Evolutionary conservation across 1,140 invertebrate genomes (phyloP), one percentile per base, ranked within the genome.

Genomic region (Brachionus angularis): DNA sequence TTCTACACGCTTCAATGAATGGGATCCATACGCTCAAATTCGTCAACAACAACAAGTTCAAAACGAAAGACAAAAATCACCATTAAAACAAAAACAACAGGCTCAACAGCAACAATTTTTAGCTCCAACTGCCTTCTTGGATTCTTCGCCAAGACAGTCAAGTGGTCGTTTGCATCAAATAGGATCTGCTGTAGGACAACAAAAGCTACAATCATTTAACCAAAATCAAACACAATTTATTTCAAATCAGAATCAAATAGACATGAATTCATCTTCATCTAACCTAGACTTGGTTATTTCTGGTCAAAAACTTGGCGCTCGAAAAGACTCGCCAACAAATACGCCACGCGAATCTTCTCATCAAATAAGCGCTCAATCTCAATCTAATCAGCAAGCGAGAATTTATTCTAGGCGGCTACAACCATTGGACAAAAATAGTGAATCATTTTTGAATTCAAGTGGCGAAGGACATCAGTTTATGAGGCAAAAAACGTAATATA

Each of bases 41-140:
- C 21, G 42, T 31, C 42, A 67, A 23, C 33, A 31, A 36, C 14
- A 31, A 29, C 7, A 52, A 12, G 16, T 12, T 5, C 46, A 50
- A 27, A 14, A 25, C 12, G 62, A 67, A 46, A 46, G 62, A 67
- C 62, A 67, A 67, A 67, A 67, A 18, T 67, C 62, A 18, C 62
- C 62, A 14, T 33, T 50, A 7, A 67, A 67, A 36, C 14, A 27
- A 16, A 46, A 50, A 29, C 39, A 67, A 18, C 62, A 46, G 21
- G 33, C 53, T 7, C 36, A 58, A n/a, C n/a, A n/a, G n/a, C n/a
- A n/a, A n/a, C n/a, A n/a, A n/a, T n/a, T n/a, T 58, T 58, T 58
- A 39, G 62, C 62, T 47, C 62, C 34, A 47, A 50, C 62, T 47
- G n/a, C n/a, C n/a, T 67, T 67, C 14, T 47, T 50, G 16, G 62